These are phyloP conservation scores for Drosophila picticornis DNA, from an alignment of 2,888 invertebrate species.

Conservation along the genomic window DNA sequence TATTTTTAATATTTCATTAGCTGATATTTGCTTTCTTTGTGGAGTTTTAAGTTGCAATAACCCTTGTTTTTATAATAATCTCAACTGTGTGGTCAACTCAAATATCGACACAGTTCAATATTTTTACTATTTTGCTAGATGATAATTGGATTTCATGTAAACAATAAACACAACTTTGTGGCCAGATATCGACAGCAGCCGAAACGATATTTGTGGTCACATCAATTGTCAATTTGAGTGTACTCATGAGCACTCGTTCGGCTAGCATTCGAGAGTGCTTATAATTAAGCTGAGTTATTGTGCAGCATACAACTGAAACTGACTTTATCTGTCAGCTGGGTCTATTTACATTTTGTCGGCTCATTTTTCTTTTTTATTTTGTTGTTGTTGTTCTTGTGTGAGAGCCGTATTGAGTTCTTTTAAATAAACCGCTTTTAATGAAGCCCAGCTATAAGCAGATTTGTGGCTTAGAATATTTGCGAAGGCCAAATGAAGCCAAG, in stretches of 20 bases:
- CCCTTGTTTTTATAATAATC: background rate
- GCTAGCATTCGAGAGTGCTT: slow-evolving; percentile 22
- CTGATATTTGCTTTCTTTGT: background rate
- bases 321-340: background rate
- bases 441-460: slow-evolving; percentile 80
- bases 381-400: slow-evolving; percentile 8
- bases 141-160: background rate
- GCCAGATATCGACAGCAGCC: slow-evolving; percentile 6
- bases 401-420: slow-evolving; percentile 54
- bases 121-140: background rate
- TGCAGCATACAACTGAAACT: background rate
- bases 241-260: background rate
- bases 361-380: slow-evolving; percentile 3
- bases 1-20: background rate
- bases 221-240: slow-evolving; percentile 19
- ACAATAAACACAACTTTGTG: slow-evolving; percentile 4
- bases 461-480: slow-evolving; percentile 80
- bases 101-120: background rate
- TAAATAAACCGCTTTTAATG: slow-evolving; percentile 79
- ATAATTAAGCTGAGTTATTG: slow-evolving; percentile 47
- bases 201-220: slow-evolving; percentile 1
- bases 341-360: slow-evolving; percentile 41
- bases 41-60: background rate
- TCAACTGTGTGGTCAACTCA: background rate
- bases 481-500: slow-evolving; percentile 67